phyloP scores from a whole-genome alignment of 2,888 invertebrate species.

The Drosophila anceps region DNA sequence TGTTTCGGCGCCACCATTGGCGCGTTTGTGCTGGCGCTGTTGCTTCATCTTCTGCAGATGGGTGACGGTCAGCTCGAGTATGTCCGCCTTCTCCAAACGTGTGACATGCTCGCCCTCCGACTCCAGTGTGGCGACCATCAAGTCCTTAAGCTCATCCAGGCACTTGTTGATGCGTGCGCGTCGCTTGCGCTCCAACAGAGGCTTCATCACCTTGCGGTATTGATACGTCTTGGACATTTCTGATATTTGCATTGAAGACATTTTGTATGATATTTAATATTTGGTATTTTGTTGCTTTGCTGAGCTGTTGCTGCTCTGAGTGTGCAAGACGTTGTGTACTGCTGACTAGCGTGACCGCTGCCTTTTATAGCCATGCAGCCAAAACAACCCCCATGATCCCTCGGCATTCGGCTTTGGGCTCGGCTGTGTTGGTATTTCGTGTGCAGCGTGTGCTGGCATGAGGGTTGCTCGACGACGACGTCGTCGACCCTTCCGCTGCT shows the following conservation, averaged over 20 bases:
- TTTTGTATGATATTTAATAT: slow-evolving; percentile 45
- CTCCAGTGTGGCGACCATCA: slow-evolving; percentile 90
- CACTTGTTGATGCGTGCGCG: slow-evolving; percentile 96
- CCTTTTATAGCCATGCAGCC: slow-evolving; percentile 72
- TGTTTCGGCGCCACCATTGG: slow-evolving; percentile 85
- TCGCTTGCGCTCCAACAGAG: slow-evolving; percentile 95
- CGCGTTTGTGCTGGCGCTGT: slow-evolving; percentile 85
- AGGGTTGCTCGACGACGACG: slow-evolving; percentile 60
- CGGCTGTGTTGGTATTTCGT: slow-evolving; percentile 66
- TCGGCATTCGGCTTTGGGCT: slow-evolving; percentile 24
- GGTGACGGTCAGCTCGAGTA: slow-evolving; percentile 94
- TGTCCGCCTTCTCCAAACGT: slow-evolving; percentile 95
- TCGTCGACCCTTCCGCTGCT: slow-evolving; percentile 69
- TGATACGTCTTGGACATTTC: slow-evolving; percentile 94
- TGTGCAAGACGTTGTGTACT: slow-evolving; percentile 74
- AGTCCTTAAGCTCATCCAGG: slow-evolving; percentile 94
- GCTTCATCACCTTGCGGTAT: slow-evolving; percentile 97
- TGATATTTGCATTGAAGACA: slow-evolving; percentile 82
- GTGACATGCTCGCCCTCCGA: slow-evolving; percentile 96
- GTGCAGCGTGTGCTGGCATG: slow-evolving; percentile 65
- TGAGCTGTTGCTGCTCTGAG: slow-evolving; percentile 71
- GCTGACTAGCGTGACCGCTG: slow-evolving; percentile 19
- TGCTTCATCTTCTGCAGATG: slow-evolving; percentile 92
- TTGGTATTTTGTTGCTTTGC: slow-evolving; percentile 29
- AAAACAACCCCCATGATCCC: slow-evolving; percentile 64